These are phyloP conservation scores for Nemurella pictetii DNA, from an alignment of 2,888 invertebrate genomes.

Conservation along the genomic window DNA sequence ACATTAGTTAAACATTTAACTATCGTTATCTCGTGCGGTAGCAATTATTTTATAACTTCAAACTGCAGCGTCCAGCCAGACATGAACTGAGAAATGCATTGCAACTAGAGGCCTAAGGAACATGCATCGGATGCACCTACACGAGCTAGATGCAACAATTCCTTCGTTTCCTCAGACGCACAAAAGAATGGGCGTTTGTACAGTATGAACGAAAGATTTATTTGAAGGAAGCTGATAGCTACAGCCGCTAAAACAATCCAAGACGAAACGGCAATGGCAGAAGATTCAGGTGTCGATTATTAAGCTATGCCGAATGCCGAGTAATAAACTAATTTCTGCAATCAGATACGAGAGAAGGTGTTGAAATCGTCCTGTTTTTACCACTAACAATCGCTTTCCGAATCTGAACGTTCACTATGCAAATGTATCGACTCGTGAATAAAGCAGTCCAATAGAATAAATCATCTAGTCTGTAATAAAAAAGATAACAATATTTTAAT, in stretches of 20 bases:
- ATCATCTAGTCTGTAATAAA: not conserved
- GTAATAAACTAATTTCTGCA: not conserved
- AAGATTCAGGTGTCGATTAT: not conserved
- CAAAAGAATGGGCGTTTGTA: not conserved
- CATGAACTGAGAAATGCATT: not conserved
- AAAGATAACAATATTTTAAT: not conserved
- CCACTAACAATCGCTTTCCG: not conserved
- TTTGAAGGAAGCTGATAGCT: not conserved
- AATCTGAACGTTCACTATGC: not conserved
- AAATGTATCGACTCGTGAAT: not conserved
- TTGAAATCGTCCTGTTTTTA: slow-evolving; percentile 1
- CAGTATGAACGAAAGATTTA: not conserved
- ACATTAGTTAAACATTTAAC: not conserved
- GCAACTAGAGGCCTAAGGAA: not conserved
- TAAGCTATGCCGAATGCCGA: not conserved
- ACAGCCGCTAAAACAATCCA: not conserved
- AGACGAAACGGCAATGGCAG: not conserved
- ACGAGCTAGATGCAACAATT: not conserved
- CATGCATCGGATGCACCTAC: not conserved
- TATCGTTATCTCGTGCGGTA: not conserved
- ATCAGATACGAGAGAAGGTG: slow-evolving; percentile 8
- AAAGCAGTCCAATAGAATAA: not conserved
- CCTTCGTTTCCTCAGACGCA: not conserved
- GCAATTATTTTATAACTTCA: not conserved
- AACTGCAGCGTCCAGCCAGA: not conserved